A percentile compares a stretch with the other conserved stretches of the same genome.
These are phyloP conservation scores for Pristis pectinata DNA, from an alignment of 2,797 vertebrate genomes.

Conservation along the genomic window DNA sequence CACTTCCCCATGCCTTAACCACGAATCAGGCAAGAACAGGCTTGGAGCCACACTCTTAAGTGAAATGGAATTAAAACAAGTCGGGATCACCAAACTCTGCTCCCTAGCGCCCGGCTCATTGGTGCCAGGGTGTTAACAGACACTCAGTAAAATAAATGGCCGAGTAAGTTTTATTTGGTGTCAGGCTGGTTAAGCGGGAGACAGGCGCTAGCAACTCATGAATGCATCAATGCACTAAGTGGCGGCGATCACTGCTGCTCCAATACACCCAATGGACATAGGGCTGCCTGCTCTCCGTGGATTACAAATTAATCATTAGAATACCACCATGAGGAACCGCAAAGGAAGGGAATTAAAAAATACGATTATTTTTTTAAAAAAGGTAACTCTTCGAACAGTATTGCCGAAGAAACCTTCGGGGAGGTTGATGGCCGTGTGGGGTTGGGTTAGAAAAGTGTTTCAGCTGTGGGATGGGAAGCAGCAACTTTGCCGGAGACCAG, in stretches of 20 bases:
- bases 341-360: neutral
- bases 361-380: neutral
- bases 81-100: neutral
- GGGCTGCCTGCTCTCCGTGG: neutral
- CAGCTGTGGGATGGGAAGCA: no score
- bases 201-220: neutral
- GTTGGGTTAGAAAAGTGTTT: no score
- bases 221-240: neutral
- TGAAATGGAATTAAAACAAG: neutral
- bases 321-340: neutral
- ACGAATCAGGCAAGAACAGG: no score
- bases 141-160: no score
- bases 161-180: neutral
- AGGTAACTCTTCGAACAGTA: neutral
- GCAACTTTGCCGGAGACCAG: no score
- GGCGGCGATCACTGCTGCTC: neutral
- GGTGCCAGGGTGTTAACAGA: no score
- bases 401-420: no score
- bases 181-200: neutral
- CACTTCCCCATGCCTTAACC: neutral
- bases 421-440: no score
- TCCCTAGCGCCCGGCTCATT: no score
- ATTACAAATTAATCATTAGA: neutral
- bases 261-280: neutral
- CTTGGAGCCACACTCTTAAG: neutral